Conservation (phyloP, 2,797 vertebrate genomes). For the Pagetopsis macropterus region DNA sequence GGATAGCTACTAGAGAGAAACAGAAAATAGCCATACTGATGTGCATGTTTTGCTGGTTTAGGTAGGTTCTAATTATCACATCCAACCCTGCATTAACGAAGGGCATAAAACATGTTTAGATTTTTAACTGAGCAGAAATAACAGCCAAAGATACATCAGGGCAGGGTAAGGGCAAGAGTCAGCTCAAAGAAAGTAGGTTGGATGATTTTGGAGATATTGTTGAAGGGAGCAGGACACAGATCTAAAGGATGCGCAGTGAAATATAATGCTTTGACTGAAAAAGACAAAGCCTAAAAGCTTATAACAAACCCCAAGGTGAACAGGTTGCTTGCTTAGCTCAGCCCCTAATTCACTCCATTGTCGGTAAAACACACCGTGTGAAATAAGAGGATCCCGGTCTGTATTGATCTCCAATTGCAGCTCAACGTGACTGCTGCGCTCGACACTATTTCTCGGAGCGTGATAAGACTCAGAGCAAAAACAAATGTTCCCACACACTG, state of each 20-base stretch:
- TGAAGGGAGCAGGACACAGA: conserved; percentile 39
- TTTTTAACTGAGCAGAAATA: conserved; percentile 23
- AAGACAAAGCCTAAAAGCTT: conserved; percentile 71
- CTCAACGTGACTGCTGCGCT: conserved; percentile 39
- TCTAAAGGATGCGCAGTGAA: conserved; percentile 58
- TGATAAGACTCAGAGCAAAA: conserved; percentile 46
- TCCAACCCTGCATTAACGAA: neutral
- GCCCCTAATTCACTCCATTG: conserved; percentile 67
- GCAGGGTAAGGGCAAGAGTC: conserved; percentile 31
- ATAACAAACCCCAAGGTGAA: conserved; percentile 73
- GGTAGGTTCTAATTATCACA: conserved; percentile 33
- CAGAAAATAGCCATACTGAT: conserved; percentile 15
- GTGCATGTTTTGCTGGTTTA: conserved; percentile 34
- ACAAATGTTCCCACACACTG: conserved; percentile 34
- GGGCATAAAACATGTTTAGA: conserved; percentile 9
- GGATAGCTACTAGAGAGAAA: conserved; percentile 29
- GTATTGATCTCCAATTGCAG: conserved; percentile 71
- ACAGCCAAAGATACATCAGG: conserved; percentile 26
- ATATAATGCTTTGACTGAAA: conserved; percentile 63
- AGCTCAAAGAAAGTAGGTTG: conserved; percentile 38
- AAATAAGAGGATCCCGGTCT: conserved; percentile 56
- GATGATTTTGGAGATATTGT: conserved; percentile 62
- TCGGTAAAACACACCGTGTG: conserved; percentile 68
- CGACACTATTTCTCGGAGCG: conserved; percentile 54
- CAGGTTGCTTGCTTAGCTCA: conserved; percentile 71